Conservation (phyloP, 1,140 invertebrate species). For the Drosophila lacertosa region DNA sequence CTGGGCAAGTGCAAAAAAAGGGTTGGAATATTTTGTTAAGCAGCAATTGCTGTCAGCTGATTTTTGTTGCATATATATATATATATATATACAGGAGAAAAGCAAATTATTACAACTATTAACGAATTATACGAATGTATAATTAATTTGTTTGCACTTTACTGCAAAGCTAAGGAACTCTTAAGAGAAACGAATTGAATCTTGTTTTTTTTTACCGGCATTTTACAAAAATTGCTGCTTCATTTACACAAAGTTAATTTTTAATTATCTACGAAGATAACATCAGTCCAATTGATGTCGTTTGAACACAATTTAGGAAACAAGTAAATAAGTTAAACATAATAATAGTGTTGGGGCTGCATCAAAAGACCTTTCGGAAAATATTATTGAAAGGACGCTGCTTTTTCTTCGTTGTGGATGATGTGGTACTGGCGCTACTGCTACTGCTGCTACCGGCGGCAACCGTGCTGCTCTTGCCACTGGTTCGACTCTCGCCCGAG, state of each 20-base stretch:
- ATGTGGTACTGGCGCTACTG: constrained; percentile 65
- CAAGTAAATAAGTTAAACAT: constrained; percentile 13
- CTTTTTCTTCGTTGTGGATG: constrained; percentile 79
- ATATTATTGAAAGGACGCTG: constrained; percentile 78
- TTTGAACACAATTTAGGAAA: constrained; percentile 26
- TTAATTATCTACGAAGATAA: constrained; percentile 7
- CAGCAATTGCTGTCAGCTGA: constrained; percentile 15
- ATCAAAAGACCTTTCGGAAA: constrained; percentile 83
- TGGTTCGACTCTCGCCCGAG: constrained; percentile 56
- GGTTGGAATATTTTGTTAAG: constrained; percentile 33
- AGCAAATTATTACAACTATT: constrained; percentile 31
- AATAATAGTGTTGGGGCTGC: not conserved
- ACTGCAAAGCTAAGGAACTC: constrained; percentile 72
- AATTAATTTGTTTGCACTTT: constrained; percentile 59
- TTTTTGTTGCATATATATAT: constrained; percentile 8
- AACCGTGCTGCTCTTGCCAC: constrained; percentile 31
- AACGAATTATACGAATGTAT: constrained; percentile 45
- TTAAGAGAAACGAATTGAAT: constrained; percentile 37
- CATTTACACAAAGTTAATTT: constrained; percentile 3
- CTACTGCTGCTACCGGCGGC: constrained; percentile 52
- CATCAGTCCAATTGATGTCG: constrained; percentile 7
- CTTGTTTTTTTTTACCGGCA: not conserved
- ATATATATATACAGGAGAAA: constrained; percentile 28
- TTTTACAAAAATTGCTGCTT: not conserved
- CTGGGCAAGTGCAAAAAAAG: constrained; percentile 33